These are phyloP conservation scores for Liopterus haemorrhoidalis DNA, from an alignment of 2,888 invertebrate species.

Conservation along the genomic window DNA sequence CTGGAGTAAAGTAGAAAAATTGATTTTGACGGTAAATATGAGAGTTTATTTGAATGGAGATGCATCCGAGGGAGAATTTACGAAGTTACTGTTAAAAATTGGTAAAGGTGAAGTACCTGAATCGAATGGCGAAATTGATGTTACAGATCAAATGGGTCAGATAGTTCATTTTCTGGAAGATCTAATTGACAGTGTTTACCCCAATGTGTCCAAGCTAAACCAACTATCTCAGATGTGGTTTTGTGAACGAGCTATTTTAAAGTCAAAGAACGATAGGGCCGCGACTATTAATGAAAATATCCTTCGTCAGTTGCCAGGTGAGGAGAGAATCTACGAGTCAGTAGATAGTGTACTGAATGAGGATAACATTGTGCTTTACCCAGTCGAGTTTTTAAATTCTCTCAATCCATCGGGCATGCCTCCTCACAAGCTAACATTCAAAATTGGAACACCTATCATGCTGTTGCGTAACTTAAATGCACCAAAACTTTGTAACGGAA, in stretches of 20 bases:
- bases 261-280: neutral
- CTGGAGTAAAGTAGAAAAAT: constrained; percentile 24
- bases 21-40: constrained; percentile 28
- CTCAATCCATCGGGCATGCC: constrained; percentile 24
- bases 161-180: neutral
- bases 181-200: neutral
- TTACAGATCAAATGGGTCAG: neutral
- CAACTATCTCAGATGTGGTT: neutral
- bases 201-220: neutral
- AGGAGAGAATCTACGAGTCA: constrained; percentile 24
- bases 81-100: neutral
- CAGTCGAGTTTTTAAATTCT: constrained; percentile 30
- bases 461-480: constrained; percentile 19
- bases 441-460: constrained; percentile 18
- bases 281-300: constrained; percentile 18
- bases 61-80: neutral
- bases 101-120: neutral
- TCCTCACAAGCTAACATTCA: constrained; percentile 23
- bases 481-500: constrained; percentile 22
- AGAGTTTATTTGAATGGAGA: neutral
- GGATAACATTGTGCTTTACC: constrained; percentile 25
- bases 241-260: neutral
- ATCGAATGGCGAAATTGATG: neutral
- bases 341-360: constrained; percentile 23
- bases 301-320: constrained; percentile 23